phyloP scores from a whole-genome alignment of 2,888 invertebrate species.

The Nebria salina region DNA sequence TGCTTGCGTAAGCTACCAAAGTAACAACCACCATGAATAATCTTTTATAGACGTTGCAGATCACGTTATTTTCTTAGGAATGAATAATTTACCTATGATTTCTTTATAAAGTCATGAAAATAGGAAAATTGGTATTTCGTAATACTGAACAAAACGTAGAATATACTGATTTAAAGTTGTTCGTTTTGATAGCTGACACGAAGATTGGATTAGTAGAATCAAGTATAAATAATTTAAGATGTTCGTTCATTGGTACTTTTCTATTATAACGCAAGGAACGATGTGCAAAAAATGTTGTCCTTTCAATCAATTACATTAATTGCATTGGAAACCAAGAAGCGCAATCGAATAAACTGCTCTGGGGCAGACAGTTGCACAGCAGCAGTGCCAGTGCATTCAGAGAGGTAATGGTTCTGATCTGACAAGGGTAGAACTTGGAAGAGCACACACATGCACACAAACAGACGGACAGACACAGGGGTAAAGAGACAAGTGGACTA shows the following conservation, averaged over 20 bases:
- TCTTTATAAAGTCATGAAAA: too few relatives aligned
- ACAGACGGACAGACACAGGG: not conserved
- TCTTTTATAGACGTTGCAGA: too few relatives aligned
- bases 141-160: too few relatives aligned
- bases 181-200: too few relatives aligned
- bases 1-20: too few relatives aligned
- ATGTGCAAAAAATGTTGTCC: not conserved
- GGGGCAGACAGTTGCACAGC: not conserved
- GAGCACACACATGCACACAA: not conserved
- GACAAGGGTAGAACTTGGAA: not conserved
- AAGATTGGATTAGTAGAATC: too few relatives aligned
- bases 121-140: too few relatives aligned
- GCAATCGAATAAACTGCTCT: not conserved
- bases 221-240: too few relatives aligned
- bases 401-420: not conserved
- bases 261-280: not conserved
- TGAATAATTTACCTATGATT: too few relatives aligned
- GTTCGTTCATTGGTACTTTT: not conserved
- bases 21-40: too few relatives aligned
- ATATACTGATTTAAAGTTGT: too few relatives aligned
- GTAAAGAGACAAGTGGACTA: constrained; percentile 13
- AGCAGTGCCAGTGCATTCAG: not conserved
- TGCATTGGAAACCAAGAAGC: not conserved
- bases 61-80: too few relatives aligned
- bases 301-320: constrained; percentile 1